Conservation (phyloP, 2,797 vertebrate genomes). For the Liparis tanakae region DNA sequence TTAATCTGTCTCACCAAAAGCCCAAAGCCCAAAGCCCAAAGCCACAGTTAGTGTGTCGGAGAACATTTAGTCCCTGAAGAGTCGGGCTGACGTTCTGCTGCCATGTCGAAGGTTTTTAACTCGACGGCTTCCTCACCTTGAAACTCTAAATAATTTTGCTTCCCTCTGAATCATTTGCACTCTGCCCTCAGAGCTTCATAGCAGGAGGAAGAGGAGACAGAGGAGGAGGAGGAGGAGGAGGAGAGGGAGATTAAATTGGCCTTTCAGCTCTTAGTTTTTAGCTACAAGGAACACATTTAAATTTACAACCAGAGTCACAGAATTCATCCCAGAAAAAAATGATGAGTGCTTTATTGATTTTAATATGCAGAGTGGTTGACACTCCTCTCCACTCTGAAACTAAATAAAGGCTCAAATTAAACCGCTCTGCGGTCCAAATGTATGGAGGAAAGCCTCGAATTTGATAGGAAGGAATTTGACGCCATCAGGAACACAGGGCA, state of each 20-base stretch:
- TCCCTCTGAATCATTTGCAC: slow-evolving; percentile 37
- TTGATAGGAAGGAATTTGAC: not conserved
- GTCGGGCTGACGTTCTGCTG: slow-evolving; percentile 7
- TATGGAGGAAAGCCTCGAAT: not conserved
- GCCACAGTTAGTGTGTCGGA: slow-evolving; percentile 9
- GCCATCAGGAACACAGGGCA: not conserved
- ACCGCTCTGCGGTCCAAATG: not conserved
- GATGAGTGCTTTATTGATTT: not conserved
- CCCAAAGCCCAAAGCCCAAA: not conserved
- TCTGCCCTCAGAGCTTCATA: slow-evolving; percentile 28
- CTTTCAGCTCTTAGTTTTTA: slow-evolving; percentile 42
- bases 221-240: not conserved
- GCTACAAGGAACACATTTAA: slow-evolving; percentile 17
- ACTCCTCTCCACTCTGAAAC: not conserved
- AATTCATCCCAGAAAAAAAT: not conserved
- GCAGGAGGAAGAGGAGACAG: slow-evolving; percentile 3
- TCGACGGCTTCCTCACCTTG: slow-evolving; percentile 17
- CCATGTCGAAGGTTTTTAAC: slow-evolving; percentile 25
- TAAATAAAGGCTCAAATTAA: not conserved
- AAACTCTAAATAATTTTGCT: not conserved
- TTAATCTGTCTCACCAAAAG: not conserved
- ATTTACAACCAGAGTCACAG: slow-evolving; percentile 7
- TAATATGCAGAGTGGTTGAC: not conserved
- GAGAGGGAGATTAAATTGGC: slow-evolving; percentile 30
- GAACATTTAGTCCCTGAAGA: slow-evolving; percentile 6